These are phyloP conservation scores for Anodontia alba DNA, from an alignment of 2,888 invertebrate genomes.

Conservation along the genomic window DNA sequence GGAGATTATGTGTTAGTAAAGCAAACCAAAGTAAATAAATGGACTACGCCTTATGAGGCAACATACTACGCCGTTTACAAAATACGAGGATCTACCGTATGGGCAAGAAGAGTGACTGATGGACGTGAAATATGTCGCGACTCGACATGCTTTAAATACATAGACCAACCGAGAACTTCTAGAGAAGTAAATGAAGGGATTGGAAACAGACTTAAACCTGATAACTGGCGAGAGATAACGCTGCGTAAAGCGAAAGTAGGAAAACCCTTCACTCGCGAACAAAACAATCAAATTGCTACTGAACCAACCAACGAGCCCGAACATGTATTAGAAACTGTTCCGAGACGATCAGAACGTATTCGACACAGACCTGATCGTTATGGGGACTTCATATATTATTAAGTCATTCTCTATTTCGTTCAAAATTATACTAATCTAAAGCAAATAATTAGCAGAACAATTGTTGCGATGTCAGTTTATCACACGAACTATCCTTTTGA, in stretches of 20 bases:
- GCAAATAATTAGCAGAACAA: no score
- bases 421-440: no score
- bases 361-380: neutral
- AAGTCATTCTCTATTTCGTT: neutral
- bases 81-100: neutral
- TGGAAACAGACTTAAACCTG: neutral
- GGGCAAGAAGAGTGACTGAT: constrained; percentile 5
- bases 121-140: no score
- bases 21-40: constrained; percentile 2
- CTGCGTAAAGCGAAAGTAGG: neutral
- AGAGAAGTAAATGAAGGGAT: neutral
- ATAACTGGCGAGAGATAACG: neutral
- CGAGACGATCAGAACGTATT: constrained; percentile 8
- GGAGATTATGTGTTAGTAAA: neutral
- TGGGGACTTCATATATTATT: no score
- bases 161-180: neutral
- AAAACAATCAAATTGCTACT: neutral
- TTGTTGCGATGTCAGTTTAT: no score
- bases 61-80: neutral
- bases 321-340: neutral
- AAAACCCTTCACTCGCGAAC: neutral
- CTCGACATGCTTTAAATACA: neutral
- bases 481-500: no score
- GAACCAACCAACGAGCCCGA: neutral
- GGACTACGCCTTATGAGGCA: neutral